Conservation (phyloP, 2,888 invertebrate genomes). For the Uloborus plumipes region DNA sequence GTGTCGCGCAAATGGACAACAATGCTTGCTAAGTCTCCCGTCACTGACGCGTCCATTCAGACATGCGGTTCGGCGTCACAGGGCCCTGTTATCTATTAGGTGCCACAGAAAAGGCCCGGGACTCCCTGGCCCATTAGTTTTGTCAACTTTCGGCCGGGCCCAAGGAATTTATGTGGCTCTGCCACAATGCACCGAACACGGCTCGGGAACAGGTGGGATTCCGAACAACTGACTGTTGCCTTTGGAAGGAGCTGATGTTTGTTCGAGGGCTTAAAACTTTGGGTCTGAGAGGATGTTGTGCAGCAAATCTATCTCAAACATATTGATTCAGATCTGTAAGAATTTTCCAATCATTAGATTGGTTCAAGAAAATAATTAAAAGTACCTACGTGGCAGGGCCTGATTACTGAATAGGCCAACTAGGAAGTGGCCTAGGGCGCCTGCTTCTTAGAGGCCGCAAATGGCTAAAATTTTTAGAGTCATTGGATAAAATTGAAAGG, state of each 20-base stretch:
- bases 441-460: too few species aligned
- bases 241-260: constrained; percentile 18
- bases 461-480: too few species aligned
- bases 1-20: constrained; percentile 23
- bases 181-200: constrained; percentile 34
- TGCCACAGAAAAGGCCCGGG: constrained; percentile 52
- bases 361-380: too few species aligned
- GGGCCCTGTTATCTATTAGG: constrained; percentile 57
- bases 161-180: constrained; percentile 50
- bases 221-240: background rate
- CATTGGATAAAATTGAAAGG: too few species aligned
- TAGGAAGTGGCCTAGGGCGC: too few species aligned
- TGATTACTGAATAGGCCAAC: too few species aligned
- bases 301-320: too few species aligned
- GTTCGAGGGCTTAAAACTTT: constrained; percentile 34
- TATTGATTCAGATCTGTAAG: too few species aligned
- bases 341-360: too few species aligned
- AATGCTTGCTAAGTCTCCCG: constrained; percentile 15
- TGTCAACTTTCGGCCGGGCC: constrained; percentile 52
- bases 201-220: constrained; percentile 49
- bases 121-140: constrained; percentile 56
- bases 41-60: constrained; percentile 24
- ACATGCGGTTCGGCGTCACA: background rate
- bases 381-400: too few species aligned
- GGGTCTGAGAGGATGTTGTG: background rate